Conservation (phyloP, 2,888 invertebrate genomes). For the Andrena chrysosceles region DNA sequence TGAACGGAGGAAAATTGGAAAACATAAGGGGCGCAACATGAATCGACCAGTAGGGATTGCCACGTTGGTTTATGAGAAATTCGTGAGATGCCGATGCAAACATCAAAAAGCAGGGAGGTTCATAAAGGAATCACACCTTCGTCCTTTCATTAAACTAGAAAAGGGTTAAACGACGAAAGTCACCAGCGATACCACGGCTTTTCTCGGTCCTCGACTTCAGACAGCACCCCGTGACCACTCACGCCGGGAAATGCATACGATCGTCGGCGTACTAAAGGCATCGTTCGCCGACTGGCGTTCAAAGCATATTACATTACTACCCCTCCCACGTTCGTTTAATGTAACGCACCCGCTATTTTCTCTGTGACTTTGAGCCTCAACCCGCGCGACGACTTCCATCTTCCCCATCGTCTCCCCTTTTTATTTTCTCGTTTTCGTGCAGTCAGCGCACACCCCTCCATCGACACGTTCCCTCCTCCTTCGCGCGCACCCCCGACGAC, state of each 20-base stretch:
- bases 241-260: constrained; percentile 16
- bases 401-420: background rate
- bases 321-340: constrained; percentile 37
- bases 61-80: background rate
- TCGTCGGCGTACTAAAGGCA: constrained; percentile 42
- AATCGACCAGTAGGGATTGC: background rate
- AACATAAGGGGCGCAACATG: background rate
- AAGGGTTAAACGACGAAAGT: constrained; percentile 22
- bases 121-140: background rate
- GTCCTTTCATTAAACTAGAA: background rate
- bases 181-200: background rate
- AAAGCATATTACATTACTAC: constrained; percentile 42
- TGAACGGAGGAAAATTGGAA: background rate
- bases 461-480: constrained; percentile 1
- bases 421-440: constrained; percentile 22
- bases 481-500: background rate
- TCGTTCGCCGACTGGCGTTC: constrained; percentile 22
- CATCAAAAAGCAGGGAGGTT: background rate
- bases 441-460: constrained; percentile 13
- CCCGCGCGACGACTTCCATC: constrained; percentile 18
- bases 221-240: constrained; percentile 3
- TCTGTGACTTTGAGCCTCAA: constrained; percentile 34
- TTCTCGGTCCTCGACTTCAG: background rate
- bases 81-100: background rate
- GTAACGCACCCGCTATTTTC: constrained; percentile 44